Conservation (phyloP, 2,888 invertebrate species). For the Cephus pulcher region DNA sequence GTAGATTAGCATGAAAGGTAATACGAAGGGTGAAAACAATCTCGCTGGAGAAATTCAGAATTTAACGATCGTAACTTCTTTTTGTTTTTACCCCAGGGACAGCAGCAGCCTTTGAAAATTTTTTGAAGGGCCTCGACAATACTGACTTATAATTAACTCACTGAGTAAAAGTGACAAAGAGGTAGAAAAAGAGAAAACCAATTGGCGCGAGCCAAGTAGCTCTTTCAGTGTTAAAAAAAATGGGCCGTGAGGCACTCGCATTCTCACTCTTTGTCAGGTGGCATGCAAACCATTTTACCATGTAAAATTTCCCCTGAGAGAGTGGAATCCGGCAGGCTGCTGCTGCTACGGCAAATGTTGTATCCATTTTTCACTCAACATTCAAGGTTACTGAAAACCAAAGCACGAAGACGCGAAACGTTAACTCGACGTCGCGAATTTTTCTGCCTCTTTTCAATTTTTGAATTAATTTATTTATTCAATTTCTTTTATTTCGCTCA, state of each 20-base stretch:
- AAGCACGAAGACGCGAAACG: background rate
- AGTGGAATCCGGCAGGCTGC: background rate
- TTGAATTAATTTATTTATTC: background rate
- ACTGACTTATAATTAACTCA: background rate
- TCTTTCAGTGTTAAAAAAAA: background rate
- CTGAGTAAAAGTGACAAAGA: background rate
- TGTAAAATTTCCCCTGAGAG: conserved; percentile 10
- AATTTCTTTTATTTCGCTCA: background rate
- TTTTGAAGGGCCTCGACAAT: background rate
- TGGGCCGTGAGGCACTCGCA: background rate
- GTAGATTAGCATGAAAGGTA: background rate
- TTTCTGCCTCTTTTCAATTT: background rate
- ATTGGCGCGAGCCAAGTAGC: background rate
- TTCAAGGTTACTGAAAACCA: background rate
- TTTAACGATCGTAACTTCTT: background rate
- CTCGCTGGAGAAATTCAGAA: background rate
- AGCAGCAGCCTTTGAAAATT: background rate
- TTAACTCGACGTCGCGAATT: background rate
- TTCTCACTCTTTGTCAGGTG: background rate
- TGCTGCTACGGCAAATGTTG: background rate
- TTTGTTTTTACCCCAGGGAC: background rate
- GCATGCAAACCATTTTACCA: background rate
- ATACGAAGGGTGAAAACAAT: background rate
- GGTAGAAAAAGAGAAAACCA: background rate
- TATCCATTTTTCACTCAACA: conserved; percentile 4